Percentiles rank a stretch among this genome's conserved stretches.
Conservation (phyloP, 2,113 vertebrate species). For the Rattus rattus region DNA sequence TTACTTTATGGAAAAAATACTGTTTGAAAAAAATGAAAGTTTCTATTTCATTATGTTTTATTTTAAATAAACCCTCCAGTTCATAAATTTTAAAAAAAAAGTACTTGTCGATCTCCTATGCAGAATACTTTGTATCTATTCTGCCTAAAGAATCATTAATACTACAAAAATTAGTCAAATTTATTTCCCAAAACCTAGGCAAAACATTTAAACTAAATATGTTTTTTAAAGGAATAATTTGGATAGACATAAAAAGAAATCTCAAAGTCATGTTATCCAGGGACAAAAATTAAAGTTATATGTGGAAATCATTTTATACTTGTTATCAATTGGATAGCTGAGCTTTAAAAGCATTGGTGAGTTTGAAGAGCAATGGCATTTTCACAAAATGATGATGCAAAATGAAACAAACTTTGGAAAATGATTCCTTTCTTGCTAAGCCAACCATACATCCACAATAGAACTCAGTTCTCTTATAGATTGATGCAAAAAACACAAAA, state of each 20-base stretch:
- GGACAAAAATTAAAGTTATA: neutral
- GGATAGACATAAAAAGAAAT: neutral
- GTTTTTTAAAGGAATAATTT: neutral
- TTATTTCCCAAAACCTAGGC: neutral
- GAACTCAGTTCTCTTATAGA: neutral
- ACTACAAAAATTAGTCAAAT: neutral
- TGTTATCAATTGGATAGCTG: neutral
- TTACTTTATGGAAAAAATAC: neutral
- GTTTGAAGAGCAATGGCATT: neutral
- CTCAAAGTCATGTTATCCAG: neutral
- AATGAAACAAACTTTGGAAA: neutral
- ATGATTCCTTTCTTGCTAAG: neutral
- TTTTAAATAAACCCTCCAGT: constrained; percentile 14
- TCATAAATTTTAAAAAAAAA: neutral
- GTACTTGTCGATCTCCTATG: neutral
- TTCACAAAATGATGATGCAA: neutral
- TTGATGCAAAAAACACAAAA: neutral
- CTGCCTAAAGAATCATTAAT: neutral
- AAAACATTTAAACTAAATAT: neutral
- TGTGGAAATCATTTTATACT: neutral
- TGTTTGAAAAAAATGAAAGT: constrained; percentile 5
- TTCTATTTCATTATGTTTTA: constrained; percentile 32
- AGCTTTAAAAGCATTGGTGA: neutral
- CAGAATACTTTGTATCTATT: neutral
- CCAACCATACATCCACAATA: neutral